A percentile compares a stretch with the other conserved stretches of the same genome.
phyloP scores from a whole-genome alignment of 1,140 invertebrate species.

The Watersipora subatra region DNA sequence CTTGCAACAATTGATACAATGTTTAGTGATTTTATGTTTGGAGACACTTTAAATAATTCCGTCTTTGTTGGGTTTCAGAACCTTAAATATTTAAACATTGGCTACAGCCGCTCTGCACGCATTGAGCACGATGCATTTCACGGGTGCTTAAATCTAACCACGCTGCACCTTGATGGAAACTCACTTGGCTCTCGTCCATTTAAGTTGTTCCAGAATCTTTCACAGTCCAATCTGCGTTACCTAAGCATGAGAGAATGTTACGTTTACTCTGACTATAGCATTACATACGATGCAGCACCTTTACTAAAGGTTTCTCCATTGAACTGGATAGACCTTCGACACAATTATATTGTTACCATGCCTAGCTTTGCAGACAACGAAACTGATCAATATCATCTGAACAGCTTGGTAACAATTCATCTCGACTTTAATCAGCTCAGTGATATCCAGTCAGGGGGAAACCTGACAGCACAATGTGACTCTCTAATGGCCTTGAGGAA shows the following conservation, averaged over 20 bases:
- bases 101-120: background rate
- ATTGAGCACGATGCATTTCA: background rate
- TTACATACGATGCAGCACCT: too few species aligned
- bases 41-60: background rate
- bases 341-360: background rate
- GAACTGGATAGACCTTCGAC: background rate
- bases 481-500: too few species aligned
- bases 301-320: too few species aligned
- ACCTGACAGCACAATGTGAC: too few species aligned
- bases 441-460: too few species aligned
- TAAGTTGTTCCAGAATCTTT: too few species aligned
- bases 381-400: too few species aligned
- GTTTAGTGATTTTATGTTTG: background rate
- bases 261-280: too few species aligned
- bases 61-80: background rate
- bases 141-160: background rate
- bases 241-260: too few species aligned
- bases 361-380: background rate
- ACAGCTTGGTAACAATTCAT: too few species aligned
- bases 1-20: background rate
- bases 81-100: background rate
- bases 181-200: background rate
- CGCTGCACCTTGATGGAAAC: background rate
- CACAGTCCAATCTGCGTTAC: too few species aligned
- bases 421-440: too few species aligned